These are phyloP conservation scores for Urocolius indicus DNA, from an alignment of 2,113 vertebrate genomes.

Conservation along the genomic window DNA sequence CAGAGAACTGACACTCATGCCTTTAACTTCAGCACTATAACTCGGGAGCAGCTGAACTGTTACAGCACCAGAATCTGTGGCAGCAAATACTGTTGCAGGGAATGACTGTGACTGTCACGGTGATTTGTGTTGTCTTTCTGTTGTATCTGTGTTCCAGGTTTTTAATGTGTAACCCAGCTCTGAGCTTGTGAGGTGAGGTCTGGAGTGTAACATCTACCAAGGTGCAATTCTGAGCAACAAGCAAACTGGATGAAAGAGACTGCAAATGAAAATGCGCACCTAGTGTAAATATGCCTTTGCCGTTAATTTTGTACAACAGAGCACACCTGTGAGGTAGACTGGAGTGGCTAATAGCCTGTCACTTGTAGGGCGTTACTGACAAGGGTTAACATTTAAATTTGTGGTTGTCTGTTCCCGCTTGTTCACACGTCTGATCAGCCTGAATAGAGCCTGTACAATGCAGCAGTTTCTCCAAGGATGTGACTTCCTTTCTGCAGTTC, in stretches of 20 bases:
- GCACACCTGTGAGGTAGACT: background rate
- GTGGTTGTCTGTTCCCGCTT: accelerated
- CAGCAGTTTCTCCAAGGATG: background rate
- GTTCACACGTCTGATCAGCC: accelerated
- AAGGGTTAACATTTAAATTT: background rate
- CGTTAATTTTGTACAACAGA: background rate
- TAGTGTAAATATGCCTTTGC: background rate
- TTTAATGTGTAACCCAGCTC: background rate
- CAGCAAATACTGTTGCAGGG: background rate
- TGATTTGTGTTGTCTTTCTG: background rate
- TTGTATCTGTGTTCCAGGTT: background rate
- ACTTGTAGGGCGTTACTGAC: accelerated
- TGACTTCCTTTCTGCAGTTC: background rate
- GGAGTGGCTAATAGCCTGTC: background rate
- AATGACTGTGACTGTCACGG: background rate
- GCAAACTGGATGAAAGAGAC: background rate
- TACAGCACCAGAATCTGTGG: background rate
- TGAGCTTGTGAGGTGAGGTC: accelerated
- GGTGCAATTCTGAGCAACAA: background rate
- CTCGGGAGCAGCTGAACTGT: background rate
- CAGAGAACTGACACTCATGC: background rate
- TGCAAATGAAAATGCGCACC: background rate
- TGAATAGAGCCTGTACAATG: background rate
- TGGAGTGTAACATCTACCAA: background rate
- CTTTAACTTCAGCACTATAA: background rate